Base-by-base conservation (phyloP, 2,888 invertebrate species). In the Trissonchulus sp. region DNA sequence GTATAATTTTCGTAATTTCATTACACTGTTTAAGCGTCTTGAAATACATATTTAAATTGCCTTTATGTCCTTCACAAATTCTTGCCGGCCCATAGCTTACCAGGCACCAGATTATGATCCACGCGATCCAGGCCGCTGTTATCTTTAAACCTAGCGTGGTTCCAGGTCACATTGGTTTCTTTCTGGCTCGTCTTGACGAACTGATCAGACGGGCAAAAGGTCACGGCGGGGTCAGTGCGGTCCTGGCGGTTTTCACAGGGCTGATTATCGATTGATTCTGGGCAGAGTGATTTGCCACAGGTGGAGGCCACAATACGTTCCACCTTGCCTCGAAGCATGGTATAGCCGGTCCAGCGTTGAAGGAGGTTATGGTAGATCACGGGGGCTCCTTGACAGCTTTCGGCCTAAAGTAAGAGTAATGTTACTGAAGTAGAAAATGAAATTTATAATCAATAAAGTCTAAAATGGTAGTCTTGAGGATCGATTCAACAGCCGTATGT, bases 341-440 rank as follows among this genome's bases (percentile, higher is more conserved):
- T 94, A 84, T 94, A 97, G 33, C 94, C 95, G 38, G 93, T 91
- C 94, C 96, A 97, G 34, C 94, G 93, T 0, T 95, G 87, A 1
- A 93, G 90, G 2, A 97, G 87, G 1, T 91, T 92, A 81, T 90
- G 90, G 85, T 93, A 94, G 1, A 95, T 88, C 0, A 94, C 94
- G 0, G 94, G 93, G 81, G 94, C 93, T 1, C 93, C 69, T 36
- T 74, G 76, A 37, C 74, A 76, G 31, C 34, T 71, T 68, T 77
- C 77, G n/a, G 60, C 65, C 60, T 35, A 28, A 28, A 75, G 33
- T 34, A 76, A 77, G n/a, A n/a, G n/a, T n/a, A n/a, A n/a, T n/a
- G n/a, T n/a, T n/a, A n/a, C n/a, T n/a, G n/a, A n/a, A n/a, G n/a
- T n/a, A n/a, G n/a, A n/a, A n/a, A n/a, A n/a, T n/a, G n/a, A n/a